Percentiles rank a stretch among this genome's conserved stretches.
Conservation (phyloP, 1,140 invertebrate species). For the Hesperophylax magnus region DNA sequence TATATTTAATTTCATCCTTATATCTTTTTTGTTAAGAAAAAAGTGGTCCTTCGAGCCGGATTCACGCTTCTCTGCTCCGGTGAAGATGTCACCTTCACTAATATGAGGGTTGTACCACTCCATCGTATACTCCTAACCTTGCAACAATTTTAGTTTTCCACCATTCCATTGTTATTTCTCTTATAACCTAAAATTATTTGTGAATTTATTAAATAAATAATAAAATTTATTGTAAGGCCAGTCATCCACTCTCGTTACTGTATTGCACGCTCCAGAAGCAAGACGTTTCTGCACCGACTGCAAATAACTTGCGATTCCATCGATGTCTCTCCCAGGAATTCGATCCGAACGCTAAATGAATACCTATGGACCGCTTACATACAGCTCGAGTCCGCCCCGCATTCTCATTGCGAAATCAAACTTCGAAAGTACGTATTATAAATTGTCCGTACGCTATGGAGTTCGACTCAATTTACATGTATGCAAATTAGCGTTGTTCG, state of each 20-base stretch:
- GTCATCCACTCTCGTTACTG: not conserved
- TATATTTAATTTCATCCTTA: too few relatives aligned
- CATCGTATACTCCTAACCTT: too few relatives aligned
- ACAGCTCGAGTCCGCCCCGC: not conserved
- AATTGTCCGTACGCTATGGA: not conserved
- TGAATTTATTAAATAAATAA: too few relatives aligned
- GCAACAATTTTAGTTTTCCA: too few relatives aligned
- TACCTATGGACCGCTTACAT: not conserved
- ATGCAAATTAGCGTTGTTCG: not conserved
- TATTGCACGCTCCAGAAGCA: not conserved
- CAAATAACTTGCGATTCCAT: not conserved
- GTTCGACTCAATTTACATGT: not conserved
- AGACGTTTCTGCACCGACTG: not conserved
- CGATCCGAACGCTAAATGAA: conserved; percentile 10
- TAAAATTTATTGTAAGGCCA: not conserved
- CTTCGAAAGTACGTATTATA: not conserved
- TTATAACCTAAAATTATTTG: too few relatives aligned
- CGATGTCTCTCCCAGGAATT: conserved; percentile 6
- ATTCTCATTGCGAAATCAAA: conserved; percentile 28
- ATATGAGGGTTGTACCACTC: too few relatives aligned
- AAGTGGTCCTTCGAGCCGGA: too few relatives aligned
- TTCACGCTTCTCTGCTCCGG: too few relatives aligned
- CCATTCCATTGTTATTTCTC: too few relatives aligned
- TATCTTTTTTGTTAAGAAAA: too few relatives aligned
- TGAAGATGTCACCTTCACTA: too few relatives aligned